These are phyloP conservation scores for Oreortyx pictus DNA, from an alignment of 2,797 vertebrate species.

Conservation along the genomic window DNA sequence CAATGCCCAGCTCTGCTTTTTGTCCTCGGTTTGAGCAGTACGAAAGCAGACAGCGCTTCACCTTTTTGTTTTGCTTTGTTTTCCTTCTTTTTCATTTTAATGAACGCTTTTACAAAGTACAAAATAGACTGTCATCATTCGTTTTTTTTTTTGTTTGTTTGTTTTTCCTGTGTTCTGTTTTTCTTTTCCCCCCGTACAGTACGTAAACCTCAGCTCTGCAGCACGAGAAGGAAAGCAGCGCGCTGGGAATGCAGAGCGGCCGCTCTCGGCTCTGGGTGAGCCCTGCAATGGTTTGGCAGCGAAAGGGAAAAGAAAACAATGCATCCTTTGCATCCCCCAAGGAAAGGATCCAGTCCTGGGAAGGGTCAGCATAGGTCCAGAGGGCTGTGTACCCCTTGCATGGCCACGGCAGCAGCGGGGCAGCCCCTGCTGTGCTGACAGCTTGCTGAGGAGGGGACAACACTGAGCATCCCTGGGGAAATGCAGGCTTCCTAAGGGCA, in stretches of 20 bases:
- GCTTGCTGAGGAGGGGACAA: neutral
- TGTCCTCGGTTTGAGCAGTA: constrained; percentile 52
- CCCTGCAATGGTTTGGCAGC: neutral
- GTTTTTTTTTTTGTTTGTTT: constrained; percentile 23
- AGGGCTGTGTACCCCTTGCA: neutral
- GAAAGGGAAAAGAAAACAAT: neutral
- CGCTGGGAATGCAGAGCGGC: constrained; percentile 36
- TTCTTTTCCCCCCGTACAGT: constrained; percentile 69
- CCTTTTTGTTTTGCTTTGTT: constrained; percentile 18
- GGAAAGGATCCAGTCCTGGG: neutral
- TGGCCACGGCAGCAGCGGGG: rapidly evolving
- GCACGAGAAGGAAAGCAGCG: constrained; percentile 59
- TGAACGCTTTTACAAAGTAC: constrained; percentile 83
- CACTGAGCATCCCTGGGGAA: neutral
- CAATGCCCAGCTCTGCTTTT: constrained; percentile 50
- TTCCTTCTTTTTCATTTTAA: constrained; percentile 72
- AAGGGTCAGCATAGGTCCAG: neutral
- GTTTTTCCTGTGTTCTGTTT: neutral
- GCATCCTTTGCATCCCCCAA: rapidly evolving
- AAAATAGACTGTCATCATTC: constrained; percentile 84
- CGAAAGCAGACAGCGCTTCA: constrained; percentile 56
- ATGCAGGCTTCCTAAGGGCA: neutral
- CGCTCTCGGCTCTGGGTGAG: neutral
- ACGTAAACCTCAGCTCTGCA: constrained; percentile 76
- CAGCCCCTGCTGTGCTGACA: neutral